These are phyloP conservation scores for Metopolophium dirhodum DNA, from an alignment of 1,140 invertebrate species.

Conservation along the genomic window DNA sequence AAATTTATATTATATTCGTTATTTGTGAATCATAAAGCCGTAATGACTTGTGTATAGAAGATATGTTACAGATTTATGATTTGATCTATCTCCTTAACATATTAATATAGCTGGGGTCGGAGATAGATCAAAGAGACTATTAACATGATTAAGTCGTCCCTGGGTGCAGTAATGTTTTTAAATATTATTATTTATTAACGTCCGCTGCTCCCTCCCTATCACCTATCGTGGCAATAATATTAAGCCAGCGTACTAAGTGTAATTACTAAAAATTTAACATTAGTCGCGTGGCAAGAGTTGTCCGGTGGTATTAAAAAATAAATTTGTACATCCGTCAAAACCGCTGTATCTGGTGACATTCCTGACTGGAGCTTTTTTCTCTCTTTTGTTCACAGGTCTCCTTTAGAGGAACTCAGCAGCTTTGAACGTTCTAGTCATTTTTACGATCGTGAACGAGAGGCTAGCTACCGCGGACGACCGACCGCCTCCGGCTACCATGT, in stretches of 20 bases:
- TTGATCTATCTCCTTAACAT: not conserved
- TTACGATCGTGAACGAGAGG: constrained; percentile 63
- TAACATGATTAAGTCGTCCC: not conserved
- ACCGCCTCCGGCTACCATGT: constrained; percentile 63
- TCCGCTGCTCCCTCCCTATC: not conserved
- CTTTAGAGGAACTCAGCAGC: constrained; percentile 62
- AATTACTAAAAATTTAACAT: too few species aligned
- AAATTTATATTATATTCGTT: not conserved
- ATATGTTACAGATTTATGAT: not conserved
- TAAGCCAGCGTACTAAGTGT: not conserved
- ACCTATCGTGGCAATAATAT: not conserved
- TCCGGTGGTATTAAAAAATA: not conserved
- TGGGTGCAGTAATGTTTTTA: not conserved
- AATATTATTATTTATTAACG: not conserved
- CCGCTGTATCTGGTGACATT: not conserved
- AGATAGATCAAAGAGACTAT: not conserved
- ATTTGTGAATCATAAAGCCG: too few species aligned
- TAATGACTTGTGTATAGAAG: not conserved
- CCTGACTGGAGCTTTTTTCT: not conserved
- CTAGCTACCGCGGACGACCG: constrained; percentile 61
- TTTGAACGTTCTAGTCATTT: constrained; percentile 66
- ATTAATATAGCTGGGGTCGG: not conserved
- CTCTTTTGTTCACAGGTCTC: constrained; percentile 60
- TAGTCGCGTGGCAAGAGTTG: not conserved
- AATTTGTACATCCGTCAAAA: not conserved